Evolutionary conservation across 2,113 vertebrate species (phyloP), one percentile per base, ranked within the genome.

Genomic region (Erythrocercus mccallii): DNA sequence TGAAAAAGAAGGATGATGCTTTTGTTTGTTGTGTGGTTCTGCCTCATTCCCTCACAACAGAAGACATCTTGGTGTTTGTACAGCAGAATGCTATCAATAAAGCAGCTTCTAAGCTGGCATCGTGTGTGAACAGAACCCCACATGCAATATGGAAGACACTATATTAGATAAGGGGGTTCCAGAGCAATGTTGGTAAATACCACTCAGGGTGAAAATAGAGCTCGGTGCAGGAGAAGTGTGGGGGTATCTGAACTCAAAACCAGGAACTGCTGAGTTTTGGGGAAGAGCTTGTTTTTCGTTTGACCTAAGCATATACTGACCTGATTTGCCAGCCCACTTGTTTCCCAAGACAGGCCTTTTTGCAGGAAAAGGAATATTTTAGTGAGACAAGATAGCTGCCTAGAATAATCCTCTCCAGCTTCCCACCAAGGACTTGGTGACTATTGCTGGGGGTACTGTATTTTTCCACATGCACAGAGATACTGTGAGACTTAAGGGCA

Each of bases 131-230:
- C 31, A 58, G 51, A 84, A 78, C 6, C 8, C 18, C 24, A 5
- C 0, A 0, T 44, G 33, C 10, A 25, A 9, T 23, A 10, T 5
- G 56, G 47, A 50, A 84, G 19, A 16, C 6, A 54, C 4, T 44
- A 3, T 44, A 37, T 71, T 71, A 58, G 33, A 18, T 68, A 56
- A 50, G 35, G 11, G 11, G 1, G 5, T 23, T 66, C 24, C 19
- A n/a, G 33, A 70, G 38, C 13, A 42, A 5, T 17, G 24, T 3
- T 81, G 38, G 33, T 68, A 68, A 54, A 40, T 42, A 42, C 9
- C 15, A 5, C 18, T 45, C 10, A 5, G 15, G 4, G 6, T 74
- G 28, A 45, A 65, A 81, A 24, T 6, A 33, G 35, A 76, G 35
- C 30, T 53, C 33, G 3, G 5, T 48, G 31, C 37, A 11, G 37